phyloP scores from a whole-genome alignment of 2,113 vertebrate genomes.

The Phocoena sinus region DNA sequence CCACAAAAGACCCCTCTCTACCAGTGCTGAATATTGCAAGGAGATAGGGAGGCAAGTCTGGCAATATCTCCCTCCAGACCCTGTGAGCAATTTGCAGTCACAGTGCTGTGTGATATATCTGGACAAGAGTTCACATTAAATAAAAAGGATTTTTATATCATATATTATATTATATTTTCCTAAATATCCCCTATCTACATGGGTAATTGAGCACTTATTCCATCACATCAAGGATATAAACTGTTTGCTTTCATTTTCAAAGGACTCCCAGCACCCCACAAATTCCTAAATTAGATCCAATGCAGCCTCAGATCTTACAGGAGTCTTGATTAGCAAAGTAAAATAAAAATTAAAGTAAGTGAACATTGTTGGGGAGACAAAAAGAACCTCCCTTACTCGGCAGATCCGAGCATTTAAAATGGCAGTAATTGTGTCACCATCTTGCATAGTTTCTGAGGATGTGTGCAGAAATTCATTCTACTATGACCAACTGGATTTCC shows the following conservation, averaged over 20 bases:
- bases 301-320: background rate
- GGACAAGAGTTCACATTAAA: background rate
- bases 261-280: background rate
- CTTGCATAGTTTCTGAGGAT: background rate
- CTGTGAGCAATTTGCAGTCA: background rate
- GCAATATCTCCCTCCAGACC: background rate
- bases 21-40: background rate
- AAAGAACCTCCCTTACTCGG: background rate
- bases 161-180: background rate
- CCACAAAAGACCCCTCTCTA: background rate
- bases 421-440: background rate
- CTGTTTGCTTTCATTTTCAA: background rate
- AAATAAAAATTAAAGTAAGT: background rate
- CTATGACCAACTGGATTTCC: background rate
- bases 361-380: background rate
- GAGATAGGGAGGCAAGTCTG: background rate
- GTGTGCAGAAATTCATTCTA: background rate
- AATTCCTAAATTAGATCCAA: background rate
- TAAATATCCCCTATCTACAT: too few species aligned
- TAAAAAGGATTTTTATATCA: background rate
- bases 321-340: background rate
- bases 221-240: background rate
- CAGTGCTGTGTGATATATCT: background rate
- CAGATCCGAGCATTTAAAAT: background rate
- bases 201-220: background rate